phyloP scores from a whole-genome alignment of 2,797 vertebrate genomes.

The Eulemur rubriventer region DNA sequence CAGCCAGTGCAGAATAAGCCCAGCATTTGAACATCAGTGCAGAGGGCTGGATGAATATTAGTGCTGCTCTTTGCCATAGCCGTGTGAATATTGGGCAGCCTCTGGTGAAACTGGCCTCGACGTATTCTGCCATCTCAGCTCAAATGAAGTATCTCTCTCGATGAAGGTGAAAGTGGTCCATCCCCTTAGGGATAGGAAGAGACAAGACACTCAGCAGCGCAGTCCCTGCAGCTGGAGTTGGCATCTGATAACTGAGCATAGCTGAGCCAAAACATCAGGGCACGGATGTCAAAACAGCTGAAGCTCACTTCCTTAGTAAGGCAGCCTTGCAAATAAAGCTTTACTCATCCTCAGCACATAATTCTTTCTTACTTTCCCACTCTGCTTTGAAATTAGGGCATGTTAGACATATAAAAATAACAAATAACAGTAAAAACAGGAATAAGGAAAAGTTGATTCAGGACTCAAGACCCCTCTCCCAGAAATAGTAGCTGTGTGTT shows the following conservation, averaged over 20 bases:
- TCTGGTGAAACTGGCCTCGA: not conserved
- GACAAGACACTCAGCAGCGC: not conserved
- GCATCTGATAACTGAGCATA: not conserved
- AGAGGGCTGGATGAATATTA: not conserved
- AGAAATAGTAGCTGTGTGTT: not conserved
- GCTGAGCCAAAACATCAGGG: not conserved
- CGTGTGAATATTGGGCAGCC: not conserved
- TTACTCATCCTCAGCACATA: not conserved
- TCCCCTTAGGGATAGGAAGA: not conserved
- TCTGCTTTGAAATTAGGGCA: not conserved
- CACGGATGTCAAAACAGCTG: not conserved
- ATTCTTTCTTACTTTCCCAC: not conserved
- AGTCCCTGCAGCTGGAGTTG: not conserved
- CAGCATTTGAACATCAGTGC: not conserved
- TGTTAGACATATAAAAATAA: not conserved
- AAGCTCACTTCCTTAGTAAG: not conserved
- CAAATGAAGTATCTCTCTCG: not conserved
- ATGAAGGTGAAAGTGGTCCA: not conserved
- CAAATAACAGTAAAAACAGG: not conserved
- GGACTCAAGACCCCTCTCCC: not conserved
- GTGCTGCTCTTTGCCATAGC: not conserved
- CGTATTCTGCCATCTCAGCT: not conserved
- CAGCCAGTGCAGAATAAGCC: not conserved
- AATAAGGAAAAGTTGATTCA: not conserved
- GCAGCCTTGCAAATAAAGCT: not conserved